Evolutionary conservation across 2,113 vertebrate genomes (phyloP), one percentile per base, ranked within the genome.

Genomic region (Ranitomeya imitator): DNA sequence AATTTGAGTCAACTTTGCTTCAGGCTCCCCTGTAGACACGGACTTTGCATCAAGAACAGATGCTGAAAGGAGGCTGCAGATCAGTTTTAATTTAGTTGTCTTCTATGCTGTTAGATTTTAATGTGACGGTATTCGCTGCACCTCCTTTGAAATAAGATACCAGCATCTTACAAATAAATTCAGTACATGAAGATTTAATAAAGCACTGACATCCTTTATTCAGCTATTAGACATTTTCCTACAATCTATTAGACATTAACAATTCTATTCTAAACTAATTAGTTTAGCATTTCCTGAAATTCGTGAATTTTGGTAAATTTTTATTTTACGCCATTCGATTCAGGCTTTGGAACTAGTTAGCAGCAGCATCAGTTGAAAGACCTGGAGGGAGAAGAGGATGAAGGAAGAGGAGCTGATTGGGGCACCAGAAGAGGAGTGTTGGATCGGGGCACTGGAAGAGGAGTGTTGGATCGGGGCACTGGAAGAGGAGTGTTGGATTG

Each of bases 1-100:
- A 88, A 61, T 83, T 76, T 76, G 79, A 83, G 86, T 83, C 79
- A 73, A 76, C 65, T 26, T 82, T 63, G 86, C 86, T 88, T 71
- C 79, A 74, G 86, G 86, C 79, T 74, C 57, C 79, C 86, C 71
- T 71, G 67, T 55, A 88, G 86, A 83, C 79, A 76, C 21, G 15
- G 19, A 83, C 26, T 82, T 57, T 76, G 86, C 55, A 76, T 73
- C 57, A 13, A 80, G 55, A 88, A 88, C 86, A 88, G 79, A 88
- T 83, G 79, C 79, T 83, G 57, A 26, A 52, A 52, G 86, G 57
- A 76, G 86, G 86, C 55, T 74, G 31, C 19, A 12, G n/a, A 63
- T 83, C 86, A 88, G 31, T 63, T 88, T 76, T 74, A 60, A 88
- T 88, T 63, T 83, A 76, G 54, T 52, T 63, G 51, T 88, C 67